A percentile compares a stretch with the other conserved stretches of the same genome.
Evolutionary conservation across 2,113 vertebrate genomes (phyloP).

Genomic region (Pimephales promelas): DNA sequence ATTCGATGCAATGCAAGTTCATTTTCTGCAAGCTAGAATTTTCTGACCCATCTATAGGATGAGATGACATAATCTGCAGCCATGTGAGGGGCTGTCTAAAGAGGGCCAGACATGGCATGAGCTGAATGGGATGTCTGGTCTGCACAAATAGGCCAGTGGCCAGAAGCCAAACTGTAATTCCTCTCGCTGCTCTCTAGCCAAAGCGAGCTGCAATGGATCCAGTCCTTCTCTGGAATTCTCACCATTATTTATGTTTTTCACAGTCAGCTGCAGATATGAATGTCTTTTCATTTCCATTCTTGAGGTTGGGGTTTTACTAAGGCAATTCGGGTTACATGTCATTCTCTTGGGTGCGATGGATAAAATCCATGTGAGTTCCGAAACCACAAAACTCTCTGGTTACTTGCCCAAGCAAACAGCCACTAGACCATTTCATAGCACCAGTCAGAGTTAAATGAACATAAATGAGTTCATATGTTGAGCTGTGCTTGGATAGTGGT

Average conservation of each 20-base stretch:
- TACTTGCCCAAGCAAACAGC: slow-evolving; percentile 55
- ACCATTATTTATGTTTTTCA: slow-evolving; percentile 41
- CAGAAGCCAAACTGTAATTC: slow-evolving; percentile 47
- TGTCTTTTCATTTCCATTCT: slow-evolving; percentile 38
- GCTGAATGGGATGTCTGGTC: slow-evolving; percentile 21
- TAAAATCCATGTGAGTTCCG: slow-evolving; percentile 43
- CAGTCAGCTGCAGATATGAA: slow-evolving; percentile 21
- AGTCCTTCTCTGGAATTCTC: slow-evolving; percentile 41
- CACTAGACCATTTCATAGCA: slow-evolving; percentile 48
- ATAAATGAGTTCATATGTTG: slow-evolving; percentile 45
- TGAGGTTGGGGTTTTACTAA: slow-evolving; percentile 34
- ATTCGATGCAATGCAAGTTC: too few relatives aligned
- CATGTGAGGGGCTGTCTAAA: slow-evolving; percentile 4
- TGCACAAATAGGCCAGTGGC: slow-evolving; percentile 47
- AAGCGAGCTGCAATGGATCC: slow-evolving; percentile 39
- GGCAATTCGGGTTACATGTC: slow-evolving; percentile 39
- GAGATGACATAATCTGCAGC: background rate
- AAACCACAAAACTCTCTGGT: slow-evolving; percentile 41
- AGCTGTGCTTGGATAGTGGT: slow-evolving; percentile 11
- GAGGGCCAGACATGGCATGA: slow-evolving; percentile 26
- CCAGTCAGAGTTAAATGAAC: slow-evolving; percentile 48
- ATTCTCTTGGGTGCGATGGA: slow-evolving; percentile 43
- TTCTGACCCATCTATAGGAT: background rate
- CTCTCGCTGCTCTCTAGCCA: slow-evolving; percentile 42
- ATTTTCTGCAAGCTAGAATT: background rate